phyloP scores from a whole-genome alignment of 1,140 invertebrate genomes.

The Monochamus saltuarius region DNA sequence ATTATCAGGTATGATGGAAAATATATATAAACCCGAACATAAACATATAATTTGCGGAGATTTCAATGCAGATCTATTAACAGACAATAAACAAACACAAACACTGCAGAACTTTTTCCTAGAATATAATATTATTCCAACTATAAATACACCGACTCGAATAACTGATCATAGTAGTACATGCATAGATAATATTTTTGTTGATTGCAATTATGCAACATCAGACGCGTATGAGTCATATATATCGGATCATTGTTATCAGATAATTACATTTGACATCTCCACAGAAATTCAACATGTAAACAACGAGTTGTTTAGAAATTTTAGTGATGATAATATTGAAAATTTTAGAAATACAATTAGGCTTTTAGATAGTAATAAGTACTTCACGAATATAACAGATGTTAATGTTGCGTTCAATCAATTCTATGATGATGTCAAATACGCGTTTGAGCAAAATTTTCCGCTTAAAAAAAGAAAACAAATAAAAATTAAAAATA shows the following conservation, averaged over 20 bases:
- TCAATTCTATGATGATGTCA: not conserved
- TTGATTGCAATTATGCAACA: not conserved
- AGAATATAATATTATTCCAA: slow-evolving; percentile 1
- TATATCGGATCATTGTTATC: slow-evolving; percentile 8
- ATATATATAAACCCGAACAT: not conserved
- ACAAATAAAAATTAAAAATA: not conserved
- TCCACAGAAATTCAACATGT: not conserved
- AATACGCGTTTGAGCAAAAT: not conserved
- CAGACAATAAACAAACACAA: slow-evolving; percentile 3
- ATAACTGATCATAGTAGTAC: slow-evolving; percentile 8
- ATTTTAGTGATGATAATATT: not conserved
- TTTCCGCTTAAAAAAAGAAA: not conserved
- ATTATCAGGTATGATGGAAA: too few species aligned
- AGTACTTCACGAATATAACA: too few species aligned
- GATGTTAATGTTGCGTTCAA: not conserved
- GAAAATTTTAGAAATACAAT: not conserved
- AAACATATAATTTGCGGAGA: slow-evolving; percentile 4
- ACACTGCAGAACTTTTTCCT: slow-evolving; percentile 1
- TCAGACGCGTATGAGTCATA: not conserved
- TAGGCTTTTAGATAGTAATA: not conserved
- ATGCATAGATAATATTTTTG: slow-evolving; percentile 14
- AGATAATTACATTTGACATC: slow-evolving; percentile 2
- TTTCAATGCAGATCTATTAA: not conserved
- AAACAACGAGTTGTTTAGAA: not conserved
- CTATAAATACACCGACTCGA: slow-evolving; percentile 5